Evolutionary conservation across 2,888 invertebrate genomes (phyloP), one percentile per base, ranked within the genome.

Genomic region (Phortica okadai): DNA sequence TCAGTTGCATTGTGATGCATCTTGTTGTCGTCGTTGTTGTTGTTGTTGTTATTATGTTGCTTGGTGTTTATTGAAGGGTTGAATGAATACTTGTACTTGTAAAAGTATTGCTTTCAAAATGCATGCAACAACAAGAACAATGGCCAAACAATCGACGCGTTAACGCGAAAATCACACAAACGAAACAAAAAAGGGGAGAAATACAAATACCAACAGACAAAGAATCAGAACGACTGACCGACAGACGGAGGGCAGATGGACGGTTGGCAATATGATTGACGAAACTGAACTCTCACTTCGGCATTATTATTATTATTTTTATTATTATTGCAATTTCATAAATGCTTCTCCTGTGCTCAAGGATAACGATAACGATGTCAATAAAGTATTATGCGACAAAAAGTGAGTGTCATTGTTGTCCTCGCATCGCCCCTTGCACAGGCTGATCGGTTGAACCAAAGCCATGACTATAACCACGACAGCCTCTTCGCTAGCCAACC

Each of bases 351-450:
- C n/a, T 62, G 62, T 11, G 25, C 21, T 62, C 62, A 25, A n/a
- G 42, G 50, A n/a, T 14, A 70, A 70, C 50, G 70, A 70, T 70
- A 70, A 70, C 70, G 70, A 70, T 70, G 70, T 70, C 70, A 70
- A 70, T 70, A 70, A 70, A 70, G 70, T 70, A 70, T 70, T 70
- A 70, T 50, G 33, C 25, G 54, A 14, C 21, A 25, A 42, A 42
- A 50, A 70, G 50, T 70, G 70, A 50, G 70, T 70, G 25, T 70
- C 70, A 50, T 33, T 67, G 42, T 45, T 44, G 44, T 67, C 50
- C 10, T 11, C 50, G 3, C 4, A 5, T 5, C 33, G 4, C 3
- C 33, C 2, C 33, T 33, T 33, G 33, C 33, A 5, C 33, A 33
- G 33, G 3, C 33, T 33, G 33, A 33, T 33, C 33, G 33, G 33